A percentile compares a stretch with the other conserved stretches of the same genome.
These are phyloP conservation scores for Thysanoteuthis rhombus DNA, from an alignment of 2,888 invertebrate genomes.

Conservation along the genomic window DNA sequence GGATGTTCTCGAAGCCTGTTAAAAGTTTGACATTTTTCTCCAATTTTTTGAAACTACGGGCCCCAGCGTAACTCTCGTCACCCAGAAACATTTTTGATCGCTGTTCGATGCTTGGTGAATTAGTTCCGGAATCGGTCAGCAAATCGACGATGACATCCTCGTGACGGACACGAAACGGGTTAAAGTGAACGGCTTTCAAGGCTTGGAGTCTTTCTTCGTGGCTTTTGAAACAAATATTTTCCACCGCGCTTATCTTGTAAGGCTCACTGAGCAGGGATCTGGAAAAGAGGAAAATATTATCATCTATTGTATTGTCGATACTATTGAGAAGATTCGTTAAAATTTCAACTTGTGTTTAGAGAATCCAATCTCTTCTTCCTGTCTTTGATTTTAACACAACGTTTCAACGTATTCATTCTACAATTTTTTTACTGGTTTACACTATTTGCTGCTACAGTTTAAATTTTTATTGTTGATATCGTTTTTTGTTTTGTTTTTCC, in stretches of 20 bases:
- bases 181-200: neutral
- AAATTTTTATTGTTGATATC: too few species aligned
- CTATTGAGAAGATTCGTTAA: too few species aligned
- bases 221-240: neutral
- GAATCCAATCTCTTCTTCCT: too few species aligned
- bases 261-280: neutral
- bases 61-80: slow-evolving; percentile 32
- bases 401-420: too few species aligned
- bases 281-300: neutral
- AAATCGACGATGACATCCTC: neutral
- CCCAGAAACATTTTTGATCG: neutral
- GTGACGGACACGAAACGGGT: neutral
- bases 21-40: neutral
- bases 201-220: neutral
- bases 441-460: too few species aligned
- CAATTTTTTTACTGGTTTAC: too few species aligned
- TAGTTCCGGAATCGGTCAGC: neutral
- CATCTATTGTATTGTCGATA: too few species aligned
- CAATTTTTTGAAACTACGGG: neutral
- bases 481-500: too few species aligned
- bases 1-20: neutral
- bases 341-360: too few species aligned
- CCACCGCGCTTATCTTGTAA: neutral
- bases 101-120: neutral
- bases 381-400: too few species aligned